phyloP scores from a whole-genome alignment of 2,797 vertebrate species.

The Microhierax caerulescens region DNA sequence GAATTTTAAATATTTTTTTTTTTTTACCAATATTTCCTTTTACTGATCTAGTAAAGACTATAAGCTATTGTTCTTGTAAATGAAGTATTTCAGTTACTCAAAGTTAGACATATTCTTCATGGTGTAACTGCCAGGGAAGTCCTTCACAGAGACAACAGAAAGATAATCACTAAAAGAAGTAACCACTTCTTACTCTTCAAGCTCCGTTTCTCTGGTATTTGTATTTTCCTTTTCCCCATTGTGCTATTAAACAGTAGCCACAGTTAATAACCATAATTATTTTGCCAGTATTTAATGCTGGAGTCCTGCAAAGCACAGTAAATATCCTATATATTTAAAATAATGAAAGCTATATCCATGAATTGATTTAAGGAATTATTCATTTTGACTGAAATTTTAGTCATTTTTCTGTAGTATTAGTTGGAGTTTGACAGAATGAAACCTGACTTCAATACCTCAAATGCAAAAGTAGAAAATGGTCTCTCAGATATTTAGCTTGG shows the following conservation, averaged over 20 bases:
- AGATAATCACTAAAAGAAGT: not conserved
- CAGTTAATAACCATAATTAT: not conserved
- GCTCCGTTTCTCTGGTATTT: not conserved
- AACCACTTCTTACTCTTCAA: not conserved
- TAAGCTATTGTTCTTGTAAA: not conserved
- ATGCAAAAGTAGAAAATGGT: accelerated
- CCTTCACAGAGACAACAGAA: not conserved
- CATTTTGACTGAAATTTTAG: not conserved
- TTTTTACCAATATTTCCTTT: not conserved
- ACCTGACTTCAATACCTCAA: not conserved
- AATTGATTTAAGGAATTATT: not conserved
- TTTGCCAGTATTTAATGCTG: not conserved
- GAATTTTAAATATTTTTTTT: not conserved
- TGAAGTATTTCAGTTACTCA: not conserved
- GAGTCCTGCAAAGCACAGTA: not conserved
- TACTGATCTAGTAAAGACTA: not conserved
- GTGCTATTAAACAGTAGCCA: not conserved
- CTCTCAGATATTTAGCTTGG: not conserved
- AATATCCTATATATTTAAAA: not conserved
- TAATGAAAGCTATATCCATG: not conserved
- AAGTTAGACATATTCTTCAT: not conserved
- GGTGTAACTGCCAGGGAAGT: not conserved
- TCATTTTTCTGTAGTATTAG: not conserved
- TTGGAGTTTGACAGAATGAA: not conserved
- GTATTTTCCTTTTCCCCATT: not conserved